Evolutionary conservation across 2,113 vertebrate species (phyloP).

Genomic region (Eulemur macaco): DNA sequence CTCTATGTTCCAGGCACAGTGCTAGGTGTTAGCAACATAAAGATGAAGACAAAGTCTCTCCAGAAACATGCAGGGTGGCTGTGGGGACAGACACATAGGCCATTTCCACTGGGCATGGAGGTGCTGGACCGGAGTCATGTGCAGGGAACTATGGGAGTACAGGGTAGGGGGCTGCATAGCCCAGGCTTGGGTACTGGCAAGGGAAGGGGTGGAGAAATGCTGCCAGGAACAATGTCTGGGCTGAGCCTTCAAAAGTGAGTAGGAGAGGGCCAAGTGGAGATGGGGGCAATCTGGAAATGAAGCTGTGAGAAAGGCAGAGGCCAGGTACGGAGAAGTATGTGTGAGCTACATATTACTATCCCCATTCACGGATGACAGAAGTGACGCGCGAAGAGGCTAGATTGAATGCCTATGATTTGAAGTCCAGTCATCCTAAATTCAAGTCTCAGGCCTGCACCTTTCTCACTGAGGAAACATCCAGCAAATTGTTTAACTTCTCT

Average conservation of each 20-base stretch:
- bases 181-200: neutral
- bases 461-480: neutral
- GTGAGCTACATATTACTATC: neutral
- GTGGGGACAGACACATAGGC: neutral
- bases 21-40: neutral
- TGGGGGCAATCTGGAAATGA: neutral
- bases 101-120: neutral
- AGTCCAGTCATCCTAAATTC: neutral
- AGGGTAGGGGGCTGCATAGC: neutral
- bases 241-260: neutral
- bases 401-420: neutral
- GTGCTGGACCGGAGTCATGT: neutral
- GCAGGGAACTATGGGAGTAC: neutral
- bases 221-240: neutral
- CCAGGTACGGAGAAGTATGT: neutral
- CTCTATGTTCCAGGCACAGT: neutral
- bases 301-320: neutral
- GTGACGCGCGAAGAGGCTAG: neutral
- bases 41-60: neutral
- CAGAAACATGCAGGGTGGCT: neutral
- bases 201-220: neutral
- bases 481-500: neutral
- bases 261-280: neutral
- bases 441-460: neutral
- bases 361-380: neutral